Base-by-base conservation (phyloP, 2,113 vertebrate genomes). In the Verasper variegatus region DNA sequence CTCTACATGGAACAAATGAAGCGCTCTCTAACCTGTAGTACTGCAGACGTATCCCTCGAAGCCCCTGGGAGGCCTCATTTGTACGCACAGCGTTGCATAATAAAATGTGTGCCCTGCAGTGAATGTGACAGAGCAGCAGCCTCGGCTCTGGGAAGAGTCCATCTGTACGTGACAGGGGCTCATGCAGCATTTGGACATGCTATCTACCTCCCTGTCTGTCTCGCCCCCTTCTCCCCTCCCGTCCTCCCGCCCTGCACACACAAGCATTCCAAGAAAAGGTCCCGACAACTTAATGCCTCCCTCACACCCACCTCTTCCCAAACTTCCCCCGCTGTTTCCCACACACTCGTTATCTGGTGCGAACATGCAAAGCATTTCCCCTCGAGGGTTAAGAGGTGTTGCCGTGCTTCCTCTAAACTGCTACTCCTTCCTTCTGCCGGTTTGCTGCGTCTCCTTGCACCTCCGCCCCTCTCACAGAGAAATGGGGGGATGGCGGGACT, bases 301-400 rank as follows among this genome's bases (percentile, higher is more conserved):
- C 73, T 60, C 51, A 12, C 76, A 55, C 78, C 55, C 73, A 21
- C 66, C 73, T 40, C 68, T 15, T 54, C 49, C 18, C 47, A 3
- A 35, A 56, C 11, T 13, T 42, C 40, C 59, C 59, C 80, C 52
- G 0, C 62, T 0, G 59, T 75, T 88, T 86, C 82, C 81, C 76
- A 78, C 62, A 20, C 79, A 42, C 64, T 85, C 20, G 74, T 81
- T 82, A 86, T 87, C 82, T 81, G 68, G 79, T 74, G 86, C 1
- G 54, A 89, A 83, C 86, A 84, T 67, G 88, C 85, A 76, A 71
- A 81, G 82, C 81, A 71, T 84, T 88, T 86, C 84, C 80, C 86
- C 80, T 65, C 26, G 56, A 5, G 72, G 81, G 82, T 78, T 73
- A 57, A 47, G 47, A 82, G 87, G 82, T 83, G 87, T 85, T 35